phyloP scores from a whole-genome alignment of 2,113 vertebrate species.

The Oostethus manadensis region DNA sequence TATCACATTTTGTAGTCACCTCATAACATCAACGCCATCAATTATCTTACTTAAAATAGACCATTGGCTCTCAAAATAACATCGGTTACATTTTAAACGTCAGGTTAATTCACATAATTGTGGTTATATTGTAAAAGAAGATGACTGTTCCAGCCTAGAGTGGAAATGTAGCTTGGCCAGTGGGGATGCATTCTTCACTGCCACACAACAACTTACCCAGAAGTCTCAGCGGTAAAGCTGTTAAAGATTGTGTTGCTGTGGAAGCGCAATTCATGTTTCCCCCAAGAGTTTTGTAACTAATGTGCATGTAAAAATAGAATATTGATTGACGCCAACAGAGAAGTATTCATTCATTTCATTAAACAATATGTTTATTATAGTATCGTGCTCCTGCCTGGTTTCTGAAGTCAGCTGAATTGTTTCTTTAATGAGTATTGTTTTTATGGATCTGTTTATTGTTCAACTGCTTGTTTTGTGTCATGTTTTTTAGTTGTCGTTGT shows the following conservation, averaged over 20 bases:
- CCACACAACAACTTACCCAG: conserved; percentile 22
- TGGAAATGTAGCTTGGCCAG: conserved; percentile 46
- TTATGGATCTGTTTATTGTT: too few species aligned
- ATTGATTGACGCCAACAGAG: too few species aligned
- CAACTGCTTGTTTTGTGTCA: too few species aligned
- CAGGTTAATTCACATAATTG: background rate
- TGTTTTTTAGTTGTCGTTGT: too few species aligned
- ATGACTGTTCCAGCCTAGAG: conserved; percentile 25
- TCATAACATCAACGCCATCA: too few species aligned
- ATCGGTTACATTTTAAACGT: background rate
- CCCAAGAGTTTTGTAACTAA: background rate
- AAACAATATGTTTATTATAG: too few species aligned
- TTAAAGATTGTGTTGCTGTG: background rate
- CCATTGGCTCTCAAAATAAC: background rate
- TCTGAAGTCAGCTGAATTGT: too few species aligned
- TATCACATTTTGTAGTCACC: background rate
- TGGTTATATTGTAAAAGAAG: background rate
- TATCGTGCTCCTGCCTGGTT: too few species aligned
- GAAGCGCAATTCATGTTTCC: too few species aligned
- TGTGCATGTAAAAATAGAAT: background rate
- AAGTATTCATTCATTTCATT: too few species aligned
- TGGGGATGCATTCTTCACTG: conserved; percentile 40
- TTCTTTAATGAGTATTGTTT: too few species aligned
- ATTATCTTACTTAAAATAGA: background rate
- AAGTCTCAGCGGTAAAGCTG: conserved; percentile 18